Evolutionary conservation across 1,140 invertebrate genomes (phyloP), one percentile per base, ranked within the genome.

Genomic region (Pantala flavescens): DNA sequence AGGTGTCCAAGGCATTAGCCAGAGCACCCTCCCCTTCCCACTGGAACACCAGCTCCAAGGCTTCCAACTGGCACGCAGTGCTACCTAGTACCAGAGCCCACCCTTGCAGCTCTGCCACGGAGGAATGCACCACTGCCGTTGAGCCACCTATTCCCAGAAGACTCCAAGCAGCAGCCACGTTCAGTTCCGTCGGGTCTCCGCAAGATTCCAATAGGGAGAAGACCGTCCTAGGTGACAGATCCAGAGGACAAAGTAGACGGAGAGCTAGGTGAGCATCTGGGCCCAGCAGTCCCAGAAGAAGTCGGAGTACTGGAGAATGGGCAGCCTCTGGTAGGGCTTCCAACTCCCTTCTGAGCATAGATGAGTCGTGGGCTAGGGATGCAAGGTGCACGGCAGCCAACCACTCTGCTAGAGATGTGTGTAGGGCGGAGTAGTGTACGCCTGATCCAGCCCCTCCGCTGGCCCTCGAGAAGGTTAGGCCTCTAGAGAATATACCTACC

Each of bases 301-400:
- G 84, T 21, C 82, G 79, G 49, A 87, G 79, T 23, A 85, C 83
- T 14, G 77, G 73, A 71, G 63, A n/a, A 10, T 19, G n/a, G 24
- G 11, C 16, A 5, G 24, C 73, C 21, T 24, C 21, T 23, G 85
- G 85, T 23, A 87, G 78, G 12, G 82, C 83, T 43, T 87, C 85
- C 36, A 87, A 77, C 77, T 87, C 86, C 16, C 83, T 79, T 43
- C 84, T 78, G 12, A 87, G 77, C 0, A 86, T 83, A 71, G 84
- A 84, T 0, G 85, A 81, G 77, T 85, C 84, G 74, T 84, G 84
- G 2, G 85, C 84, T 0, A 86, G 81, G 0, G 85, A 85, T 0
- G 84, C 83, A 3, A 87, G 79, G 77, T 87, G 87, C 74, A 86
- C 86, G 5, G 86, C 86, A 0, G 85, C 84, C 0, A 87, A 78